Evolutionary conservation across 2,888 invertebrate species (phyloP), one percentile per base, ranked within the genome.

Genomic region (Tiliacea aurago): DNA sequence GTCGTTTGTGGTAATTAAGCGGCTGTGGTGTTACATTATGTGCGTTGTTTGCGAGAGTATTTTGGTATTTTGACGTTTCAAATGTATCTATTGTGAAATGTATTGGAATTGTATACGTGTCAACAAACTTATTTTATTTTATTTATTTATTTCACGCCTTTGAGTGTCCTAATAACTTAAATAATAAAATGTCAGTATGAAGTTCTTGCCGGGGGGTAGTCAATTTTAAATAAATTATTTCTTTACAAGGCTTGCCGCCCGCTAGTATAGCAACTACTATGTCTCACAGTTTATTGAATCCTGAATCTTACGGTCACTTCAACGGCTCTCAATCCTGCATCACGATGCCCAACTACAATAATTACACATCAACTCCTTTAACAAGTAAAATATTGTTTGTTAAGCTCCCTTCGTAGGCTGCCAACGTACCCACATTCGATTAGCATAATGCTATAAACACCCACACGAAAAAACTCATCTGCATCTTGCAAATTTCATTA

Each of bases 401-500:
- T 70, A 80, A 80, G 51, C 51, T 68, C 61, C 80, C 81, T 78
- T 80, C 70, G 77, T 78, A 78, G 78, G 74, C 76, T 76, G 64
- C 77, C 51, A 61, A 68, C 47, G 55, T 76, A 72, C 59, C 33
- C 59, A 59, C 70, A 71, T 83, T 84, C 62, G 23, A 85, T 87
- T 86, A 84, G 75, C 84, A 86, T 87, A 85, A 85, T 75, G 67
- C 81, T 76, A 72, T 76, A 80, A 83, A 86, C 82, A 80, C 86
- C 87, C 79, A 86, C 85, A 74, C 69, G 73, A 85, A 88, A 86
- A 85, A 86, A 84, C 71, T 71, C 78, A 80, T 85, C 84, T 84
- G 85, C 70, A 76, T 72, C 77, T 83, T 70, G 87, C 82, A 78
- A 82, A 87, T 86, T 89, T 88, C 82, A 81, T 86, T 89, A 88